Base-by-base conservation (phyloP, 2,888 invertebrate genomes). In the Ennomos quercinarius region DNA sequence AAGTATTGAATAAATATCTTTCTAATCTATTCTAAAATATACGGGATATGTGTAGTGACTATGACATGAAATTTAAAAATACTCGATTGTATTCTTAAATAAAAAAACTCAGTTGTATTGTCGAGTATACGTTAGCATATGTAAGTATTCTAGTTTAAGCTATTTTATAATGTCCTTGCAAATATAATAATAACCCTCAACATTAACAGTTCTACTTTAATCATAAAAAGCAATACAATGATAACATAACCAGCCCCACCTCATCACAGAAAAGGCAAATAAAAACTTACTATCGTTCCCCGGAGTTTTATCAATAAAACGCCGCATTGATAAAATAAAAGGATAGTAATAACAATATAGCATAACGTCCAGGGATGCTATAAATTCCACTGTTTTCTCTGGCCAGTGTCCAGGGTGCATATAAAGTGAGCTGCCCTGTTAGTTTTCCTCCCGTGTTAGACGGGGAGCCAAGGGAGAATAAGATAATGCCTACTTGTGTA, bases 271-370 rank as follows among this genome's bases (percentile, higher is more conserved):
- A 55, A 48, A 56, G 60, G 51, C 51, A 51, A 56, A 61, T 61
- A 61, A 61, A 61, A 56, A 47, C 46, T 54, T 65, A 60, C 55
- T 57, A 60, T 53, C 47, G 61, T 60, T 67, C 72, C 64, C 54
- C 10, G 57, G 65, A 69, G 67, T 72, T 68, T 71, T 74, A 74
- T 74, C 74, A 74, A 76, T 76, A 72, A 68, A 66, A 66, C 37
- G 42, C 10, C 54, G 63, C 73, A 71, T 73, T 77, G 76, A 77
- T 77, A 77, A 76, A 76, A 79, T 75, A 74, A 73, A 72, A 66
- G 72, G 70, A 51, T 61, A 49, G 63, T 61, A 61, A 73, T 77
- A 77, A 74, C 76, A 74, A 73, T 77, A 75, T 72, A 77, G 64
- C 64, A 73, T 76, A 66, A 63, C 63, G 61, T 64, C 63, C 64